Evolutionary conservation across 2,888 invertebrate genomes (phyloP).

Genomic region (Monochamus alternatus): DNA sequence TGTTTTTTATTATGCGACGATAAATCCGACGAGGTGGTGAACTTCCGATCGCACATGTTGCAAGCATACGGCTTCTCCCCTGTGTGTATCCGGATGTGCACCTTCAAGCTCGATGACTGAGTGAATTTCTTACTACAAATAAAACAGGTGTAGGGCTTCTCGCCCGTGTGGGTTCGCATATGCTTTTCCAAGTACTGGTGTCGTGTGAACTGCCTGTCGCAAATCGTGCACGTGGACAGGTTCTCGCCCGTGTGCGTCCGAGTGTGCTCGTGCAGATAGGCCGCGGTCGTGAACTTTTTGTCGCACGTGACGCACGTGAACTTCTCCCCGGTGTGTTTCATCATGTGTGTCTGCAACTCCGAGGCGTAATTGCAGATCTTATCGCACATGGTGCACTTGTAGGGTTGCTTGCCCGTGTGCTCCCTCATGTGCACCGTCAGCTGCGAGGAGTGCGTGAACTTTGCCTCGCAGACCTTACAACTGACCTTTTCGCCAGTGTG

Average conservation of each 20-base stretch:
- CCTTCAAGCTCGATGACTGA: conserved; percentile 67
- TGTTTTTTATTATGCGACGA: conserved; percentile 66
- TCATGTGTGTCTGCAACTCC: conserved; percentile 66
- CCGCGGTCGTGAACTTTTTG: conserved; percentile 67
- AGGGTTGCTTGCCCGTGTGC: conserved; percentile 69
- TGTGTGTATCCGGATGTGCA: conserved; percentile 66
- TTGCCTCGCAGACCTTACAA: conserved; percentile 65
- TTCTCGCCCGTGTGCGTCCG: conserved; percentile 68
- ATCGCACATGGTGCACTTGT: conserved; percentile 67
- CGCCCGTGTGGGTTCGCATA: conserved; percentile 72
- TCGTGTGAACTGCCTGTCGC: conserved; percentile 72
- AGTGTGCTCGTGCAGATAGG: conserved; percentile 65
- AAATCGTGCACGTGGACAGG: conserved; percentile 68
- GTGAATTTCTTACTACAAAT: conserved; percentile 68
- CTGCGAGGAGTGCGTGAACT: conserved; percentile 68
- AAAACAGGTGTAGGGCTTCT: conserved; percentile 67
- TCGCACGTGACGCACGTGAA: conserved; percentile 66
- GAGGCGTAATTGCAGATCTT: conserved; percentile 67
- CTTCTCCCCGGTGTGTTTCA: conserved; percentile 67
- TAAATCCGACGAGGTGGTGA: conserved; percentile 67
- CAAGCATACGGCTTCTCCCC: conserved; percentile 68
- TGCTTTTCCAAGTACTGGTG: conserved; percentile 74
- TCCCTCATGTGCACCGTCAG: conserved; percentile 68
- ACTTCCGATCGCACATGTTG: conserved; percentile 64
- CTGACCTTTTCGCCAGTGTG: conserved; percentile 74